Conservation (phyloP, 2,888 invertebrate species). For the Calliopum simillimum region DNA sequence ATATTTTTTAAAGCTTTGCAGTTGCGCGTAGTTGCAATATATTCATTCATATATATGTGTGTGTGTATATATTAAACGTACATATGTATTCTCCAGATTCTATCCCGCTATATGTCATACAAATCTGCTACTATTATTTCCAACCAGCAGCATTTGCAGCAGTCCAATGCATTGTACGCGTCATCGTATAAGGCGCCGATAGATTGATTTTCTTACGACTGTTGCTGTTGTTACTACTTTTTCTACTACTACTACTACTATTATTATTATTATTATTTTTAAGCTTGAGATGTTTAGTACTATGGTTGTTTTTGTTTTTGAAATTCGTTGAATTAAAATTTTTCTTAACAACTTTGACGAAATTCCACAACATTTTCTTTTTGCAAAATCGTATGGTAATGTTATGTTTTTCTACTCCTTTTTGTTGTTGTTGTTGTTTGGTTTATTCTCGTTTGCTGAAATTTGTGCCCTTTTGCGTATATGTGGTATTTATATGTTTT, state of each 20-base stretch:
- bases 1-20: conserved; percentile 37
- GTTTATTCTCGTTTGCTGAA: conserved; percentile 1
- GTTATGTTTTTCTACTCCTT: neutral
- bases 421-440: neutral
- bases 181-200: neutral
- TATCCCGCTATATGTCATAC: no score
- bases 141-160: conserved; percentile 31
- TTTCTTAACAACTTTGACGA: conserved; percentile 36
- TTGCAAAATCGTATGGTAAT: neutral
- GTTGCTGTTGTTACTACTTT: conserved; percentile 7
- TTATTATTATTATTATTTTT: conserved; percentile 13
- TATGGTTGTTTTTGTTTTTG: conserved; percentile 24
- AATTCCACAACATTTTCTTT: conserved; percentile 33
- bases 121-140: conserved; percentile 16
- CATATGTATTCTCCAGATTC: no score
- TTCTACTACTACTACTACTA: conserved; percentile 23
- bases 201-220: neutral
- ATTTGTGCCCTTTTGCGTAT: no score
- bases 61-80: neutral
- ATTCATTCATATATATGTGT: neutral
- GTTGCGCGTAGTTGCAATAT: conserved; percentile 31
- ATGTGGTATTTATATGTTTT: neutral
- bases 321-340: conserved; percentile 37
- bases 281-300: neutral
- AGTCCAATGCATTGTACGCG: conserved; percentile 15